Conservation (phyloP, 2,888 invertebrate genomes). For the Sminthurinus aureus region DNA sequence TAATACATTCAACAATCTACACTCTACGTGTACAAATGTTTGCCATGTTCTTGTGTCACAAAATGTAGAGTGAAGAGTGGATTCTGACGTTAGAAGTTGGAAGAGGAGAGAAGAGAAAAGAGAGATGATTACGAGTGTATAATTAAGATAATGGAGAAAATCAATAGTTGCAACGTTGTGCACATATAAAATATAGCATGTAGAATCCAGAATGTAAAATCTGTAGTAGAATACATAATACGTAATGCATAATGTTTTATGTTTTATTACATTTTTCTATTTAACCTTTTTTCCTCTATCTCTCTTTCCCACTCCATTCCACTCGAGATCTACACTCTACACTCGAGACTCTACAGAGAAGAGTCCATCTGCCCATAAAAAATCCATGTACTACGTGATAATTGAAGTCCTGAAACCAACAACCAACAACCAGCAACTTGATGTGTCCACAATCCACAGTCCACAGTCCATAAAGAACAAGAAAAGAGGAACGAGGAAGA, state of each 20-base stretch:
- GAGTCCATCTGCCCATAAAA: background rate
- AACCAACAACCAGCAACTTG: background rate
- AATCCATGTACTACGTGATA: constrained; percentile 12
- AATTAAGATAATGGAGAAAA: constrained; percentile 20
- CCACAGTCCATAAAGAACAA: too few species aligned
- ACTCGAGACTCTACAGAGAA: background rate
- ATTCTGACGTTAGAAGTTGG: too few species aligned
- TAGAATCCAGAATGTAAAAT: too few species aligned
- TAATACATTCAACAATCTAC: too few species aligned
- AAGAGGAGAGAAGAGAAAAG: background rate
- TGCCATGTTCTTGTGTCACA: too few species aligned
- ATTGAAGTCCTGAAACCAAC: background rate
- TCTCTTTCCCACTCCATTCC: background rate
- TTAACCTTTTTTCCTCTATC: background rate
- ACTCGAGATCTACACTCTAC: background rate
- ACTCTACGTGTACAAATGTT: too few species aligned
- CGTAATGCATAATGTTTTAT: background rate
- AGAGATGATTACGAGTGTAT: background rate
- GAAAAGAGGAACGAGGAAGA: too few species aligned
- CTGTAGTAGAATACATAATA: background rate
- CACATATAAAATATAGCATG: too few species aligned
- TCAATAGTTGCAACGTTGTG: background rate
- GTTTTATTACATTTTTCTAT: background rate
- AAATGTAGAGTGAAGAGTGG: too few species aligned
- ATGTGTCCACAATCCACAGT: too few species aligned